Evolutionary conservation across 1,140 invertebrate species (phyloP), one percentile per base, ranked within the genome.

Genomic region (Drosophila nebulosa): DNA sequence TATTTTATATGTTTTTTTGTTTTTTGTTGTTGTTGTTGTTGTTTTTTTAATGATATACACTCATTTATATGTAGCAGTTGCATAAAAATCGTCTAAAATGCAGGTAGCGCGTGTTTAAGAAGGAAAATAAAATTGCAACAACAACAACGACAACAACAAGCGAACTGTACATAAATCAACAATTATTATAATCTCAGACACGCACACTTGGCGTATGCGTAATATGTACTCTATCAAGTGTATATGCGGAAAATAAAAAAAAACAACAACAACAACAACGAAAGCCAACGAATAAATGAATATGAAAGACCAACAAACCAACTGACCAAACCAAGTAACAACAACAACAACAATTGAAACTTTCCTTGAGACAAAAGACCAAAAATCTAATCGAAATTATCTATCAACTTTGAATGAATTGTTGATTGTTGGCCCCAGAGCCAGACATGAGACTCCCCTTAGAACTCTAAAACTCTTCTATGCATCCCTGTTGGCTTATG

Each of bases 201-300:
- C 69, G 69, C 68, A 64, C 59, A 72, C 68, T 22, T 24, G 55
- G 61, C 69, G 69, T 73, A 73, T 73, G 60, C 46, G 70, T 53
- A 72, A 72, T 72, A 57, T 24, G 18, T 5, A 12, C 10, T n/a
- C 1, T 7, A 5, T 3, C 39, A 16, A 42, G 6, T 16, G 22
- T 18, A 30, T 16, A 55, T 30, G 27, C 52, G 18, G 32, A 46
- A 51, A 46, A 10, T 51, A 26, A 60, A 27, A 4, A 9, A 61
- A n/a, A 21, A 46, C 24, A 26, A 32, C 10, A 12, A 12, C n/a
- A n/a, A n/a, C n/a, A n/a, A n/a, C n/a, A 32, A 32, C 0, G 22
- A 51, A 39, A 30, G 18, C 55, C 60, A 55, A 66, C 69, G 51
- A 58, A 72, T 63, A 39, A 61, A 30, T 46, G 4, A 18, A 16